Base-by-base conservation (phyloP, 2,888 invertebrate species). In the Drosophila histrio region DNA sequence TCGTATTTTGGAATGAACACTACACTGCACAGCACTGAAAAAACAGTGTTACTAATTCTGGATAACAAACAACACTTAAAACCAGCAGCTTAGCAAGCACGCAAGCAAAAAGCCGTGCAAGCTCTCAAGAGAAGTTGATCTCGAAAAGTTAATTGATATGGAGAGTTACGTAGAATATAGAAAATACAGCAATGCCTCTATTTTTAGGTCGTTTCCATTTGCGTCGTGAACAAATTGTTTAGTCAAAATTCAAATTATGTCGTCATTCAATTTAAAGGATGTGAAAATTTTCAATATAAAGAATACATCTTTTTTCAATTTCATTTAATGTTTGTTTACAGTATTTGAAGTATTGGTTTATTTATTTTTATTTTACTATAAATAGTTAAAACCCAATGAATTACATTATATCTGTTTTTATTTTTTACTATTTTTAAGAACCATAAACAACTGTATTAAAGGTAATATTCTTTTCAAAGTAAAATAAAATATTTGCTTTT, bases 11-110 rank as follows among this genome's bases (percentile, higher is more conserved):
- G 13, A 46, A 19, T 46, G 38, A 44, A 24, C 47, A 32, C 9
- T 49, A 21, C 26, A 52, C 47, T 41, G 22, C 7, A 13, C 41
- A 39, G 22, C 24, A 36, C 41, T 19, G 47, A 4, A 6, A 6
- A 15, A 13, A 8, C 46, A 72, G 72, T 63, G 63, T 21, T 41
- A 21, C n/a, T 28, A 6, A 52, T 53, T 21, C 21, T 54, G n/a
- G 36, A 22, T 49, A 72, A 68, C 65, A 60, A 70, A 71, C 71
- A 71, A 71, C 75, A 74, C 54, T 56, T 46, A 38, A 54, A 62
- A 61, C 71, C 71, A 73, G 61, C 75, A 73, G 75, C 71, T 68
- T 58, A 71, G 73, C 71, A 66, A 54, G 66, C 75, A 61, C 57
- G 47, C 66, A 74, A 75, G 70, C 75, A 75, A 66, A 53, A 43